These are phyloP conservation scores for Bradypus variegatus DNA, from an alignment of 2,797 vertebrate genomes.

Conservation along the genomic window DNA sequence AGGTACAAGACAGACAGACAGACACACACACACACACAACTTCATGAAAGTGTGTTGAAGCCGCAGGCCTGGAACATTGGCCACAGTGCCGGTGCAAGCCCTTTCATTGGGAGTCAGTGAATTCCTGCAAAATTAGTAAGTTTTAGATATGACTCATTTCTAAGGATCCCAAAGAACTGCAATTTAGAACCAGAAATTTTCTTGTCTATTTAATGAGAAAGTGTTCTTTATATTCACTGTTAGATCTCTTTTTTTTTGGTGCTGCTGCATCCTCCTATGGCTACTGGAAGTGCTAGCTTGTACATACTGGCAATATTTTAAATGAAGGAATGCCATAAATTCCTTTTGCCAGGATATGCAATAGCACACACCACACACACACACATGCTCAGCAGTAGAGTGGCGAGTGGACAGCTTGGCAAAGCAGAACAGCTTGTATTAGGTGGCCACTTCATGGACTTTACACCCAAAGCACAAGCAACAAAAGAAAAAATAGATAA, in stretches of 20 bases:
- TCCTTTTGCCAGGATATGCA: background rate
- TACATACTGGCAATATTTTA: background rate
- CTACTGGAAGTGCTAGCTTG: background rate
- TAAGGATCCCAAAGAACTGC: background rate
- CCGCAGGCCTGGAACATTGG: rapidly evolving
- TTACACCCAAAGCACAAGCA: too few species aligned
- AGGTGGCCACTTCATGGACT: too few species aligned
- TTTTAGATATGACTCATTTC: background rate
- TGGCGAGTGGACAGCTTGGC: constrained; percentile 36
- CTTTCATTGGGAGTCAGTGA: background rate
- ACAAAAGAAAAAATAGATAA: too few species aligned
- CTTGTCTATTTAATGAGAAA: background rate
- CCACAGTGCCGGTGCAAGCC: rapidly evolving
- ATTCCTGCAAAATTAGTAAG: background rate
- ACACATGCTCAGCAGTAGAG: background rate
- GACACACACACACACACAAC: too few species aligned
- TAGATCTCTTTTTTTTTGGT: background rate
- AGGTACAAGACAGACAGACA: too few species aligned
- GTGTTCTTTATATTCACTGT: background rate
- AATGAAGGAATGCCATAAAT: background rate
- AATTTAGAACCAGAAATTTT: background rate
- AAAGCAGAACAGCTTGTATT: constrained; percentile 55
- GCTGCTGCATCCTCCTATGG: background rate
- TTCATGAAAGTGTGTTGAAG: background rate
- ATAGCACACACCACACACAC: background rate